Evolutionary conservation across 2,797 vertebrate genomes (phyloP).

Genomic region (Ispidina picta): DNA sequence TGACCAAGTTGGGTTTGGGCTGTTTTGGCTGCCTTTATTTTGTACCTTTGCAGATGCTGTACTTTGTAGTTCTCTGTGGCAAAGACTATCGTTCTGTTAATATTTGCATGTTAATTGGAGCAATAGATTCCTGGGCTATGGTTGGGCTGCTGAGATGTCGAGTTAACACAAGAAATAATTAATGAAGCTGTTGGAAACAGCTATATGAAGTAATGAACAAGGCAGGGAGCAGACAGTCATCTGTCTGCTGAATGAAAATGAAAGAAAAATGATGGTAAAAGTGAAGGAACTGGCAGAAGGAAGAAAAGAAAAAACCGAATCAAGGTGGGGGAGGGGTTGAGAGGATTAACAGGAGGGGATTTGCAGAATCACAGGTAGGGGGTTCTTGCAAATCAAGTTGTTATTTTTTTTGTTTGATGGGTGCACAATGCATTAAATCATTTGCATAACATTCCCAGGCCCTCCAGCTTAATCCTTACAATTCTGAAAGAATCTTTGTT

Average conservation of each 20-base stretch:
- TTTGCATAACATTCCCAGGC: constrained; percentile 39
- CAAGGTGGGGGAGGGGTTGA: background rate
- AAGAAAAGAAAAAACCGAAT: background rate
- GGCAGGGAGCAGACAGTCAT: background rate
- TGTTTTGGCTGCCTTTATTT: background rate
- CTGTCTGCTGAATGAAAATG: background rate
- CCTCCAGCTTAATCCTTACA: background rate
- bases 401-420: background rate
- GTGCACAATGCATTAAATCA: background rate
- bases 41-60: background rate
- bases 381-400: background rate
- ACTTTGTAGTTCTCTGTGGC: background rate
- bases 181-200: background rate
- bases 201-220: background rate
- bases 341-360: background rate
- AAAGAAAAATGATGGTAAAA: background rate
- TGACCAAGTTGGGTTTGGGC: background rate
- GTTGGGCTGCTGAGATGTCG: background rate
- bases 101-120: background rate
- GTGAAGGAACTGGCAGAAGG: background rate
- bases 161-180: background rate
- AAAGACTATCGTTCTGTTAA: background rate
- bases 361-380: background rate
- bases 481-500: constrained; percentile 21
- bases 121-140: background rate